A percentile compares a stretch with the other conserved stretches of the same genome.
Conservation (phyloP, 2,113 vertebrate species). For the Xyrauchen texanus region DNA sequence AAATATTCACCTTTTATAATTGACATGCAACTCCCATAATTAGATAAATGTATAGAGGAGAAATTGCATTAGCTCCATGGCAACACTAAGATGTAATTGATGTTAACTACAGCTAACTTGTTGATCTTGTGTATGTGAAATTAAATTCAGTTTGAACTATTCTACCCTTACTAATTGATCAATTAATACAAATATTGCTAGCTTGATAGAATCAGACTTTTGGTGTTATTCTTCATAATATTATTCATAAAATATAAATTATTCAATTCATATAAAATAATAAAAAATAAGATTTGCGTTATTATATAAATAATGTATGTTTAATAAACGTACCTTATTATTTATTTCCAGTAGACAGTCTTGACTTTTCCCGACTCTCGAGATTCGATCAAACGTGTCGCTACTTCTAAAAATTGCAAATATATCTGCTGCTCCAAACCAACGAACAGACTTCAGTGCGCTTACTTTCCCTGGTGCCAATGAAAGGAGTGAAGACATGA, state of each 20-base stretch:
- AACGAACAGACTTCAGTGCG: slow-evolving; percentile 57
- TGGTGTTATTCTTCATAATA: too few relatives aligned
- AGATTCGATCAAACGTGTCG: not conserved
- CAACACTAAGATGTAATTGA: not conserved
- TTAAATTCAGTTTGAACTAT: too few relatives aligned
- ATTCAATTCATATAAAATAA: not conserved
- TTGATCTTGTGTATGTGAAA: too few relatives aligned
- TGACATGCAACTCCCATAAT: not conserved
- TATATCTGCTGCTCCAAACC: slow-evolving; percentile 9
- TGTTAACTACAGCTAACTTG: not conserved
- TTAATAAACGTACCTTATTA: not conserved
- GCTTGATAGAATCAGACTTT: too few relatives aligned
- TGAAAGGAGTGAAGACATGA: slow-evolving; percentile 67
- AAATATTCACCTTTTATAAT: not conserved
- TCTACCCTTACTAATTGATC: too few relatives aligned
- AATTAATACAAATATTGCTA: too few relatives aligned
- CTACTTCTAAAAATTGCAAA: not conserved
- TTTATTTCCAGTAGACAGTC: not conserved
- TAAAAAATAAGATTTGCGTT: too few relatives aligned
- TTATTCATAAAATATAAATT: too few relatives aligned
- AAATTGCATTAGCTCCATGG: too few relatives aligned
- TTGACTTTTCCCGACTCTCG: not conserved
- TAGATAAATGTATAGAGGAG: not conserved
- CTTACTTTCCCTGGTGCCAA: slow-evolving; percentile 59
- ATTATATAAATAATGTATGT: not conserved